Evolutionary conservation across 2,888 invertebrate genomes (phyloP).

Genomic region (Caenorhabditis virilis): DNA sequence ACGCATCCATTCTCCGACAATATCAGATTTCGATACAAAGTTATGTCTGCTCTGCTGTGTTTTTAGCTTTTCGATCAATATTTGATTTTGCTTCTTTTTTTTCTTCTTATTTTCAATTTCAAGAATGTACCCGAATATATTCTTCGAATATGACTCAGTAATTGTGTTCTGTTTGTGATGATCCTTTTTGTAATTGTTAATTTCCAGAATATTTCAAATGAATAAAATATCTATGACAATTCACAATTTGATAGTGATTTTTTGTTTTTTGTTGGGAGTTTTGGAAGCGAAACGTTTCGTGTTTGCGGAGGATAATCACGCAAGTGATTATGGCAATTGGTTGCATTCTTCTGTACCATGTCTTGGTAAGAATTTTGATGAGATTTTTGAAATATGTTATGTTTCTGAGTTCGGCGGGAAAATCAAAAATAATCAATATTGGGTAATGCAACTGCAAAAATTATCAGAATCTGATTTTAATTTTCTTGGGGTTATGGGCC

Average conservation of each 20-base stretch:
- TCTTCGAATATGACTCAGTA: no score
- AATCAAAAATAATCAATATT: no score
- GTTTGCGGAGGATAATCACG: neutral
- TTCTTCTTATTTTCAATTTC: neutral
- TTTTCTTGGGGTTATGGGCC: no score
- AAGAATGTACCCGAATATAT: no score
- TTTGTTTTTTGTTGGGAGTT: neutral
- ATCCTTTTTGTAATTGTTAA: neutral
- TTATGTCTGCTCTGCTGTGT: neutral
- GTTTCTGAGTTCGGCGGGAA: no score
- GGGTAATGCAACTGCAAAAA: no score
- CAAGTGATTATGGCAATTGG: neutral
- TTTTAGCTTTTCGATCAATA: neutral
- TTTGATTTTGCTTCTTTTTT: neutral
- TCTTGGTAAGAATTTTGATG: constrained; percentile 6
- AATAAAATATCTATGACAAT: neutral
- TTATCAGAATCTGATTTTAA: no score
- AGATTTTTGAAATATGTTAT: neutral
- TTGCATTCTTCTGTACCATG: constrained; percentile 2
- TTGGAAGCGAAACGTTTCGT: neutral
- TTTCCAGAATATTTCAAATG: neutral
- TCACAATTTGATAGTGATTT: no score
- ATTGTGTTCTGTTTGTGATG: neutral
- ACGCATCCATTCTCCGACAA: neutral
- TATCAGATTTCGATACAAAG: neutral